Percentiles rank a stretch among this genome's conserved stretches.
These are phyloP conservation scores for Salvelinus alpinus DNA, from an alignment of 2,113 vertebrate species.

Conservation along the genomic window DNA sequence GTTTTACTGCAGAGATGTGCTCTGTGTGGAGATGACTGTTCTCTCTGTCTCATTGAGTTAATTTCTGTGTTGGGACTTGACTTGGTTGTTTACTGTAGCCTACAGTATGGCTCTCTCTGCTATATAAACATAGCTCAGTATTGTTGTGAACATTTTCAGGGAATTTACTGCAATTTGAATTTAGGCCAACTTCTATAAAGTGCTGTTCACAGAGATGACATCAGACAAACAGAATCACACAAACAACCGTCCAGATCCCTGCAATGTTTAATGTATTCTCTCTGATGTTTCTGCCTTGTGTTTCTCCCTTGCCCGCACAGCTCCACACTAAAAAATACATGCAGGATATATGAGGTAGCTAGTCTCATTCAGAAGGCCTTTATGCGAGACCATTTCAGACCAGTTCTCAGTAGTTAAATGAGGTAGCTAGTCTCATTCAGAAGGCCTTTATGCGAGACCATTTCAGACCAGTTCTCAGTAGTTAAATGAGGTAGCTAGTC, in stretches of 20 bases:
- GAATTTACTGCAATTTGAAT: too few relatives aligned
- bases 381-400: too few relatives aligned
- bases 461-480: too few relatives aligned
- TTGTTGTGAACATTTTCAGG: neutral
- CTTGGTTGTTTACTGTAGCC: neutral
- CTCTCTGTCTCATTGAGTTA: neutral
- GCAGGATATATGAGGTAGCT: conserved; percentile 2
- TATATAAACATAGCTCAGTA: neutral
- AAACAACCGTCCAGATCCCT: conserved; percentile 36
- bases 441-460: neutral
- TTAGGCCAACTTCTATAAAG: too few relatives aligned
- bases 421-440: conserved; percentile 9
- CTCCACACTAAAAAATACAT: conserved; percentile 31
- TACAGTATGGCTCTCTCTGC: neutral
- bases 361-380: too few relatives aligned
- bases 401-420: neutral
- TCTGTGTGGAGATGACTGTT: neutral
- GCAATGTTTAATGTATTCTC: conserved; percentile 38
- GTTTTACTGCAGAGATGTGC: neutral
- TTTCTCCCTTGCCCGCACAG: conserved; percentile 15
- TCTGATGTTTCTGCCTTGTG: conserved; percentile 28
- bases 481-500: conserved; percentile 2
- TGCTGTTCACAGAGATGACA: conserved; percentile 13
- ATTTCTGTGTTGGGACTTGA: neutral
- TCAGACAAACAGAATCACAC: conserved; percentile 18